Base-by-base conservation (phyloP, 2,888 invertebrate genomes). In the Spatulosminthurus flaviceps region DNA sequence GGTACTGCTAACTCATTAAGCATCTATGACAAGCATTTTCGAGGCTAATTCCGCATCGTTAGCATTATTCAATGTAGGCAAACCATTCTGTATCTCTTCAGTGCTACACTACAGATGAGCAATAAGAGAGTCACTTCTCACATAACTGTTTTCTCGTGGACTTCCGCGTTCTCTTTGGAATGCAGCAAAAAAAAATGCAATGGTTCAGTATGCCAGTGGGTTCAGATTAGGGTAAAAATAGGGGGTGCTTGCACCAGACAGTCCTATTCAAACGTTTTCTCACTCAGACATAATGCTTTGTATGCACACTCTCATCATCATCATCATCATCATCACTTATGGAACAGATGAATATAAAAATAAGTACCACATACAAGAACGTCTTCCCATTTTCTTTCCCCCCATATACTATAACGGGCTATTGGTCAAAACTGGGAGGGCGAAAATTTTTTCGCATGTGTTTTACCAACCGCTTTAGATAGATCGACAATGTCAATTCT, bases 81-180 rank as follows among this genome's bases (percentile, higher is more conserved):
- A 41, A n/a, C 16, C 9, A 51, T 51, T 51, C n/a, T 51, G 51
- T 51, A 5, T 51, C 4, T 11, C 51, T 51, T 51, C 5, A 51
- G 16, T 2, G 19, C n/a, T n/a, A n/a, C n/a, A n/a, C n/a, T n/a
- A n/a, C n/a, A n/a, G n/a, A n/a, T n/a, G 16, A 51, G 5, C 9
- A 51, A 51, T 19, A 51, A 51, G n/a, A 51, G 51, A 51, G 64
- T 26, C 24, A 26, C 70, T 41, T 29, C 70, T 41, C 70, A 70
- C 13, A 70, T 70, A 70, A 70, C 70, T 70, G 70, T 70, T 70
- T n/a, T 70, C 41, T 41, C n/a, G n/a, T 41, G 41, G 34, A 70
- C 70, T 70, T 70, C 70, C 70, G 70, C 41, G 42, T 70, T 70
- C 11, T 29, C 11, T 29, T 5, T 64, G 64, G 64, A 64, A 41